Evolutionary conservation across 2,888 invertebrate species (phyloP).

Genomic region (Tetranychus truncatus): DNA sequence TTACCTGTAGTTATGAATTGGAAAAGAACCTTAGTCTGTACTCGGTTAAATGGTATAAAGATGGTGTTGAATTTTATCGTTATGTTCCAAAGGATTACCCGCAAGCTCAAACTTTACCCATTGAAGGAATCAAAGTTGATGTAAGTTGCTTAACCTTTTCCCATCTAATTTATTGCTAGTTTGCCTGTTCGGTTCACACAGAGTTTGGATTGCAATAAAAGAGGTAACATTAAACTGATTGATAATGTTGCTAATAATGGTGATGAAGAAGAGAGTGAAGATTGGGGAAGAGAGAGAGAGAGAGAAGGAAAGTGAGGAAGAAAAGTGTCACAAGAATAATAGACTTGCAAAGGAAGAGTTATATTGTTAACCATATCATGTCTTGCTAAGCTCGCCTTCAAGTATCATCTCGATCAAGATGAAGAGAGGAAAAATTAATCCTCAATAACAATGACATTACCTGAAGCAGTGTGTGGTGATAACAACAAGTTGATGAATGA

Average conservation of each 20-base stretch:
- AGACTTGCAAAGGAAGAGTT: no score
- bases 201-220: no score
- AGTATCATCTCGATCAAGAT: no score
- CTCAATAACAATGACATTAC: no score
- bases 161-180: neutral
- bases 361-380: neutral
- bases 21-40: constrained; percentile 56
- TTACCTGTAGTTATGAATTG: constrained; percentile 65
- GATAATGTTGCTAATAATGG: neutral
- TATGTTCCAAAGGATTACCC: constrained; percentile 54
- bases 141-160: constrained; percentile 42
- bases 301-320: neutral
- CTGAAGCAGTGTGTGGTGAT: no score
- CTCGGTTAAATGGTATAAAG: constrained; percentile 75
- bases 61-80: constrained; percentile 65
- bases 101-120: constrained; percentile 56
- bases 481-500: no score
- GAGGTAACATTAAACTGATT: neutral
- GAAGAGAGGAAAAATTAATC: no score
- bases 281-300: neutral
- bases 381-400: neutral
- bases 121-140: constrained; percentile 65
- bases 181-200: no score
- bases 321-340: neutral
- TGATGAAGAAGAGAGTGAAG: neutral